Evolutionary conservation across 2,113 vertebrate genomes (phyloP), one percentile per base, ranked within the genome.

Genomic region (Protobothrops flavoviridis): DNA sequence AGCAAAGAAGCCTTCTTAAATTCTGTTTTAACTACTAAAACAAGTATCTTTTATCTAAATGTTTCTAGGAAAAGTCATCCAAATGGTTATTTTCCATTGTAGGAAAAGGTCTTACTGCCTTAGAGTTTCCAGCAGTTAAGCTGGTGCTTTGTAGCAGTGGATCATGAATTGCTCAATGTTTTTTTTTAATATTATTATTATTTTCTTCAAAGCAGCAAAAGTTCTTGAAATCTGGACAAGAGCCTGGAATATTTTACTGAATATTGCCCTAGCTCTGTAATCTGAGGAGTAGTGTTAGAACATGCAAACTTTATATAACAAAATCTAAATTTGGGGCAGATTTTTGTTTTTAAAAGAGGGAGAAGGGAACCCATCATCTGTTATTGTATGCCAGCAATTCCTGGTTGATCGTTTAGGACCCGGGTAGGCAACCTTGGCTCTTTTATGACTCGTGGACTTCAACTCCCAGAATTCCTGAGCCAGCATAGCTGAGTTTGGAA

Each of bases 181-280:
- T 52, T 92, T 91, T 24, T 17, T 48, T 24, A 24, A 13, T 26
- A 24, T 48, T 39, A 26, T 61, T 55, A 55, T 55, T 50, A 50
- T 9, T 29, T 52, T 8, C 86, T 52, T n/a, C 59, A 89, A 89
- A 89, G 9, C 24, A 57, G 64, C 87, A 89, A 90, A 93, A 45
- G 88, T 86, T 90, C 56, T 26, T 55, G 56, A 64, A 93, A 90
- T 53, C 92, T 93, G 92, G 89, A 93, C 92, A 90, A n/a, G 56
- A 90, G 92, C 89, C 92, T 89, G 86, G 92, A 90, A 85, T 93
- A 93, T 90, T 93, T 93, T 61, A 93, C 81, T 64, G 56, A 93
- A 93, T 87, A 90, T 87, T 93, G 92, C 53, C 45, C 89, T 93
- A 26, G n/a, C 48, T 17, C 86, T 93, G 53, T 61, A 93, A 87